Evolutionary conservation across 2,797 vertebrate genomes (phyloP).

Genomic region (Enteromius anoplus): DNA sequence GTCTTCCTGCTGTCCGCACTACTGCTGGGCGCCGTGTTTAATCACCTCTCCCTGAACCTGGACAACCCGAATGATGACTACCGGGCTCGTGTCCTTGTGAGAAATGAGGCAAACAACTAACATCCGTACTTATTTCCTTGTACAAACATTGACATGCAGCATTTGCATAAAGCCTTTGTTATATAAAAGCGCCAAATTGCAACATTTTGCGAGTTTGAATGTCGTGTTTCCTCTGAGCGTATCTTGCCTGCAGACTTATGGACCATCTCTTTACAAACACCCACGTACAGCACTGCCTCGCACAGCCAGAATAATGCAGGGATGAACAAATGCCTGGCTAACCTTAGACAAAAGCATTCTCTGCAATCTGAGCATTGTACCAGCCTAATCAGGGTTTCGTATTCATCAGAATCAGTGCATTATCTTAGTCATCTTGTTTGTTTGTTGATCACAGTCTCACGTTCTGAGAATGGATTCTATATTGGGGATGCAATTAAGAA

Average conservation of each 20-base stretch:
- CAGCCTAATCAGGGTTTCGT: conserved; percentile 27
- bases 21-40: conserved; percentile 6
- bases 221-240: conserved; percentile 33
- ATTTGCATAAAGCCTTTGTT: conserved; percentile 58
- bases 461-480: conserved; percentile 24
- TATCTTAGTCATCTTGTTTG: conserved; percentile 44
- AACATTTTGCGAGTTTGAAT: conserved; percentile 46
- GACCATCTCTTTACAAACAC: conserved; percentile 58
- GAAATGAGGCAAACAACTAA: conserved; percentile 25
- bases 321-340: conserved; percentile 54
- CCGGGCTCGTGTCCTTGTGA: conserved; percentile 16
- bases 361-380: conserved; percentile 37
- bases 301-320: conserved; percentile 47
- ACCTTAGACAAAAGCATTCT: conserved; percentile 47
- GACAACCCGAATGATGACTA: conserved; percentile 24
- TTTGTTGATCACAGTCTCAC: conserved; percentile 34
- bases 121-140: conserved; percentile 37
- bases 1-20: conserved; percentile 52
- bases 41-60: conserved; percentile 34
- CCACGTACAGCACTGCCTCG: conserved; percentile 54
- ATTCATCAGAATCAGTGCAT: conserved; percentile 33
- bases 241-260: conserved; percentile 61
- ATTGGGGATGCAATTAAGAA: conserved; percentile 32
- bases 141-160: conserved; percentile 40
- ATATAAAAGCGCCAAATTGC: conserved; percentile 56